Evolutionary conservation across 1,140 invertebrate species (phyloP).

Genomic region (Panagrolaimus sp.): DNA sequence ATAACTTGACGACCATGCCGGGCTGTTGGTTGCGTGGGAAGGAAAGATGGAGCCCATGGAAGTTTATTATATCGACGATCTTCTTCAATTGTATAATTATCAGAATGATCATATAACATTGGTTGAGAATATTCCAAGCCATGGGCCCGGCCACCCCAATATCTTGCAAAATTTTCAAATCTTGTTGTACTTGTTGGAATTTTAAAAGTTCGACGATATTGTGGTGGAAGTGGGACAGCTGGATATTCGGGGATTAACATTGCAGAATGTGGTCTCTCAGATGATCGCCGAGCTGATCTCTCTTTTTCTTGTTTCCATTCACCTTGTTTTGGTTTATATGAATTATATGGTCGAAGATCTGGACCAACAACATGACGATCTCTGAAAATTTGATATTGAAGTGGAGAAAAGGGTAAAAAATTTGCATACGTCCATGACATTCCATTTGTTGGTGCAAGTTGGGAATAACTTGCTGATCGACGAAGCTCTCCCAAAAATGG

Average conservation of each 20-base stretch:
- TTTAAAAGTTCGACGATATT: slow-evolving; percentile 28
- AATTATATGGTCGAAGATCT: slow-evolving; percentile 32
- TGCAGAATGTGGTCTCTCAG: neutral
- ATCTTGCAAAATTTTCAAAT: slow-evolving; percentile 37
- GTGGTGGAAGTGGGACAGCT: slow-evolving; percentile 22
- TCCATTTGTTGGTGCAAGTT: slow-evolving; percentile 30
- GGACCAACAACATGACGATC: slow-evolving; percentile 26
- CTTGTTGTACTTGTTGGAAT: slow-evolving; percentile 32
- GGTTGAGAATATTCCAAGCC: slow-evolving; percentile 39
- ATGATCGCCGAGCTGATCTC: neutral
- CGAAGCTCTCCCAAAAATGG: slow-evolving; percentile 28
- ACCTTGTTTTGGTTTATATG: slow-evolving; percentile 34
- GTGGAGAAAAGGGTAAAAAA: neutral
- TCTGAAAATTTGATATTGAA: slow-evolving; percentile 17
- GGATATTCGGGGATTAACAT: slow-evolving; percentile 12
- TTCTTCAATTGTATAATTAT: slow-evolving; percentile 31
- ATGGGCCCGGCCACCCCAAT: slow-evolving; percentile 37
- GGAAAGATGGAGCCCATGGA: slow-evolving; percentile 24
- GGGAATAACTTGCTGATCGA: slow-evolving; percentile 28
- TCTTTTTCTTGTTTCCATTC: slow-evolving; percentile 25
- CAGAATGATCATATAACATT: slow-evolving; percentile 30
- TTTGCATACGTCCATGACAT: slow-evolving; percentile 25
- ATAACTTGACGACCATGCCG: slow-evolving; percentile 39
- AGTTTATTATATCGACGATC: slow-evolving; percentile 37
- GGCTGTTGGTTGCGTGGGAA: slow-evolving; percentile 24